Evolutionary conservation across 2,888 invertebrate species (phyloP), one percentile per base, ranked within the genome.

Genomic region (Holacanthella duospinosa): DNA sequence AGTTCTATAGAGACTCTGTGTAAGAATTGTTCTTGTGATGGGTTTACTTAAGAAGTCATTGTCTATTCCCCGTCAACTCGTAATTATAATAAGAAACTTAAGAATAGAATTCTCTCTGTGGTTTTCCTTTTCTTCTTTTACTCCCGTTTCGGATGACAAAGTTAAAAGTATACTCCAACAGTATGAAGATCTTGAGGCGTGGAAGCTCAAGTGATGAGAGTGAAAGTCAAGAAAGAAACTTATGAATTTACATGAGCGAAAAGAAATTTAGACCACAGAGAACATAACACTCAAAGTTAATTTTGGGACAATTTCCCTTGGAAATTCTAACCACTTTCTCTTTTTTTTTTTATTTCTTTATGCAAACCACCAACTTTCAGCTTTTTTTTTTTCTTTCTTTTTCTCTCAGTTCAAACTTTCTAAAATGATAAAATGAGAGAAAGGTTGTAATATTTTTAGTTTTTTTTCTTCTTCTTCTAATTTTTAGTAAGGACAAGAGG

Each of bases 241-340:
- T 36, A 36, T 16, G 36, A 36, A 36, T 36, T 36, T 36, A 16
- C 16, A 36, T 36, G 16, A 36, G 36, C 9, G 16, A 12, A 36
- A 36, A 16, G 16, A 36, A 36, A 36, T 12, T n/a, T n/a, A 36
- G 16, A 36, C 16, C 16, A 48, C 4, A 4, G 21, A 21, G 21
- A 21, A 48, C 48, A 48, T 48, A 48, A 48, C 48, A 48, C 19
- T 48, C 16, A 21, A 48, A 48, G 48, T 48, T 48, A 48, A 48
- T 48, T 48, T 48, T 9, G 48, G 48, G 21, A n/a, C 48, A 48
- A 9, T 48, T 48, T 48, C 48, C 19, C 9, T 36, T 36, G 36
- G 16, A 36, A 36, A 36, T 36, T 36, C 9, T 36, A 6, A 16
- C 6, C 36, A 36, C 36, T 36, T 36, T 36, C 36, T 36, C 36